These are phyloP conservation scores for Oplegnathus fasciatus DNA, from an alignment of 2,113 vertebrate genomes.

Conservation along the genomic window DNA sequence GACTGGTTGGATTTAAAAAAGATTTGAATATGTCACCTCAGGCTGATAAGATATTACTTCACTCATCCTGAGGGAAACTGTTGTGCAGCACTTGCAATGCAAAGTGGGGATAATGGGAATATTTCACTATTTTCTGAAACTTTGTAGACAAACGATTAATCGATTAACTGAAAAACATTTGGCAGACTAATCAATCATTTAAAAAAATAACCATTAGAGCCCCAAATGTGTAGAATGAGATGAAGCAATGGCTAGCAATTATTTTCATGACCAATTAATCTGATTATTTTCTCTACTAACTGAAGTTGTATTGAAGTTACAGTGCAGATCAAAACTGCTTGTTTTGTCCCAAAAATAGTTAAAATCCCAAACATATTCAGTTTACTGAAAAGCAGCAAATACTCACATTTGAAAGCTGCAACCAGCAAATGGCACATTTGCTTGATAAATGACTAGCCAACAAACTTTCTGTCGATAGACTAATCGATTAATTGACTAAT, in stretches of 20 bases:
- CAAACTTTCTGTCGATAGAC: not conserved
- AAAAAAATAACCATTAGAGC: not conserved
- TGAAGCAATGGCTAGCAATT: no score
- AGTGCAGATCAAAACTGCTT: not conserved
- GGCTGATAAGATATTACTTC: not conserved
- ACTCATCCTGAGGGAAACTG: no score
- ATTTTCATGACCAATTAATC: not conserved
- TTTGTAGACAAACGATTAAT: not conserved
- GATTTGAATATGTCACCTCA: not conserved
- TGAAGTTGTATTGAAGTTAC: not conserved
- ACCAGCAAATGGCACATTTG: not conserved
- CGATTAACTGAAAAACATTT: not conserved
- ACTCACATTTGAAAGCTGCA: not conserved
- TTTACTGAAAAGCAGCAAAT: not conserved
- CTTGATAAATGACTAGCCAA: not conserved
- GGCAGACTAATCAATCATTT: not conserved
- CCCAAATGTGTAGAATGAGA: not conserved
- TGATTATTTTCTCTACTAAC: not conserved
- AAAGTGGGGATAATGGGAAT: not conserved
- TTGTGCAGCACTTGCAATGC: no score
- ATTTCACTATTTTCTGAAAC: not conserved
- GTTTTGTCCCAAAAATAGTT: not conserved
- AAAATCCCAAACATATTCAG: not conserved
- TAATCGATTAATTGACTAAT: not conserved
- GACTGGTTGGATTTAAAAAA: not conserved